phyloP scores from a whole-genome alignment of 2,797 vertebrate genomes.

The Gymnothorax reevesii region DNA sequence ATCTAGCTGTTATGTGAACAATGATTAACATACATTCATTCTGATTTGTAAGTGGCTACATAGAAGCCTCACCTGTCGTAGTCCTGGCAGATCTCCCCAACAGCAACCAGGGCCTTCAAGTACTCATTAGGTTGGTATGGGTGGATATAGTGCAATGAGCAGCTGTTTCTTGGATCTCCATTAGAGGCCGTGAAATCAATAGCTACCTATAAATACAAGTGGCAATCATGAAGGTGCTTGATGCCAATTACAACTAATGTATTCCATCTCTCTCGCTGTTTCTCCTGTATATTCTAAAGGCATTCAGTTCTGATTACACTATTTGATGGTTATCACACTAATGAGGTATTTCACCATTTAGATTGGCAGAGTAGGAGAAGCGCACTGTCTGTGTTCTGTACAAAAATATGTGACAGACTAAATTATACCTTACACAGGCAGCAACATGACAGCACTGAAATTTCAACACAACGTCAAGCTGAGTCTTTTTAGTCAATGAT shows the following conservation, averaged over 20 bases:
- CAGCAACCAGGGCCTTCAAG: slow-evolving; percentile 81
- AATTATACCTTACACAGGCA: not conserved
- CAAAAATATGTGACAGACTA: not conserved
- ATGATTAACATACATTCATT: not conserved
- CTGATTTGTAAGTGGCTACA: slow-evolving; percentile 28
- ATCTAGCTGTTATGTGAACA: not conserved
- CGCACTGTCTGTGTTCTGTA: slow-evolving; percentile 13
- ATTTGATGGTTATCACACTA: slow-evolving; percentile 19
- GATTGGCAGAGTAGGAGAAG: not conserved
- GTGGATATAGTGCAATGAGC: slow-evolving; percentile 86
- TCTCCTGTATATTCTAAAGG: not conserved
- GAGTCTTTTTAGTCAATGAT: not conserved
- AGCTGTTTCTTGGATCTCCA: slow-evolving; percentile 82
- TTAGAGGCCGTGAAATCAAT: slow-evolving; percentile 89
- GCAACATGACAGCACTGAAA: not conserved
- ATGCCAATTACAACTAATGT: slow-evolving; percentile 35
- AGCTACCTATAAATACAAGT: slow-evolving; percentile 71
- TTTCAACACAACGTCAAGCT: not conserved
- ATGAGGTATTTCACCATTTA: slow-evolving; percentile 17
- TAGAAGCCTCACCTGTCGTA: slow-evolving; percentile 78
- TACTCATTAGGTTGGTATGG: slow-evolving; percentile 85
- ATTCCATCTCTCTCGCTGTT: not conserved
- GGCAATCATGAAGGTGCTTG: slow-evolving; percentile 34
- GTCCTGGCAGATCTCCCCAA: slow-evolving; percentile 88
- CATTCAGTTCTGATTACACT: slow-evolving; percentile 3